These are phyloP conservation scores for Cheirogaleus major DNA, from an alignment of 2,797 vertebrate species.

Conservation along the genomic window DNA sequence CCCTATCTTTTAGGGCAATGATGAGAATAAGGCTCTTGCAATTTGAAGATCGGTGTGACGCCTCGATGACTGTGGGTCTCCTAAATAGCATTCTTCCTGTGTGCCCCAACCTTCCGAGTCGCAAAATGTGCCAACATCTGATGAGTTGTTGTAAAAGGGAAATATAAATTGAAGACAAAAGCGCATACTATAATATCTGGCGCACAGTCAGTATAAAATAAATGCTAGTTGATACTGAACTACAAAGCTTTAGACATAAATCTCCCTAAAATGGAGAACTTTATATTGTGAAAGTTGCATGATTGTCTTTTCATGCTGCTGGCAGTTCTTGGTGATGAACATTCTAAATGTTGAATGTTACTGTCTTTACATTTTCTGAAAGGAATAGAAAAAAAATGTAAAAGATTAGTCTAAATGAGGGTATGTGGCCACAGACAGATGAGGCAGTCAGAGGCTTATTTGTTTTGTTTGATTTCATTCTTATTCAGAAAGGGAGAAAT, in stretches of 20 bases:
- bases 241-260: constrained; percentile 20
- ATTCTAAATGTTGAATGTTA: constrained; percentile 30
- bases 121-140: not conserved
- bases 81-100: not conserved
- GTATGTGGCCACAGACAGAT: not conserved
- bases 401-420: not conserved
- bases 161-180: not conserved
- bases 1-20: not conserved
- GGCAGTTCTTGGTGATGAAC: not conserved
- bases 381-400: not conserved
- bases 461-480: constrained; percentile 3
- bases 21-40: not conserved
- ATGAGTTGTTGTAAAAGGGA: not conserved
- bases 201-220: not conserved
- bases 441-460: not conserved
- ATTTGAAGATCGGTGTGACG: not conserved
- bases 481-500: not conserved
- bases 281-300: not conserved
- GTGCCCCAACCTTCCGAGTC: not conserved
- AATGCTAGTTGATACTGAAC: not conserved
- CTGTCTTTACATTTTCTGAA: constrained; percentile 24
- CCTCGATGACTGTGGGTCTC: not conserved
- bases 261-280: not conserved
- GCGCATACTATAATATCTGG: not conserved
- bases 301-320: not conserved